Evolutionary conservation across 2,797 vertebrate species (phyloP), one percentile per base, ranked within the genome.

Genomic region (Tadarida brasiliensis): DNA sequence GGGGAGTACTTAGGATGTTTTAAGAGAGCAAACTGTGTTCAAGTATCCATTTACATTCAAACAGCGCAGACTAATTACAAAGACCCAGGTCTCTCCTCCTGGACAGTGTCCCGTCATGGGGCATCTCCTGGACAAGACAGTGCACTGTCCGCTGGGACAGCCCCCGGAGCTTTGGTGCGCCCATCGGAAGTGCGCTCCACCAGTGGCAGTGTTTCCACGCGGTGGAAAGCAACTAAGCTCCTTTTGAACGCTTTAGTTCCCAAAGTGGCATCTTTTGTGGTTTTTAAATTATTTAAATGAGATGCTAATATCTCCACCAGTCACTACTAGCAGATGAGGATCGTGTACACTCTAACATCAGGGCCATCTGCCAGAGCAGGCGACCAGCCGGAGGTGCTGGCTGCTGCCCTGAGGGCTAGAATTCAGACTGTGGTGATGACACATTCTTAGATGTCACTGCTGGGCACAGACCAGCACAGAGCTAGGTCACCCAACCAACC

Each of bases 271-370:
- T n/a, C 26, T 67, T 82, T 80, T 51, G 47, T 6, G 24, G 67
- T 73, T 88, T 83, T 51, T 95, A 47, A 76, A 78, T 76, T 90
- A 87, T 90, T 96, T 71, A 87, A 90, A 90, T 61, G 30, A 96
- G 59, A 63, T 44, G 30, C 86, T 51, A 33, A 47, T 51, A 24
- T 71, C 77, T 90, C 73, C 59, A 73, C 49, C 77, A 47, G 44
- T 44, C 80, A 65, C 65, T 76, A 28, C 44, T 9, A 16, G 33
- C 70, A 80, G 54, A 67, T 7, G 16, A 56, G 20, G 51, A 67
- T 30, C 77, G 82, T 33, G 87, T 15, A 78, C 83, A 71, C 35
- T 57, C 95, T 88, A 82, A 56, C 88, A 90, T 82, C 56, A 56
- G 56, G 61, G 65, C 88, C 87, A 82, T 78, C 71, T 88, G 85